phyloP scores from a whole-genome alignment of 1,140 invertebrate species.

The Drosophila sproati region DNA sequence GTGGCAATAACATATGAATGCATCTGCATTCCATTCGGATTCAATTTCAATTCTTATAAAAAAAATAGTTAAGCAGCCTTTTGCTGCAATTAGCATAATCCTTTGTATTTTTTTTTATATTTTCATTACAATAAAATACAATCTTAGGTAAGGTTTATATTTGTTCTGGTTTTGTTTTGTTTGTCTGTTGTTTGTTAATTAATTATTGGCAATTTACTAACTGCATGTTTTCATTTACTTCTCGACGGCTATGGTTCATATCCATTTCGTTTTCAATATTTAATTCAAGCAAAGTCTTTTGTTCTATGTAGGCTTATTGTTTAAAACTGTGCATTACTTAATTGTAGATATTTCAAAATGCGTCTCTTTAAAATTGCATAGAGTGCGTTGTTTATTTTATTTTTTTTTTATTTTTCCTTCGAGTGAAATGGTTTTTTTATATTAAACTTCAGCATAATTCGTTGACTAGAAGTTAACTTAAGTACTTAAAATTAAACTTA shows the following conservation, averaged over 20 bases:
- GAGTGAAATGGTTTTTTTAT: constrained; percentile 41
- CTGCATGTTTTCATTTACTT: constrained; percentile 64
- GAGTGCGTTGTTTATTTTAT: constrained; percentile 56
- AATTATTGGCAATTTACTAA: constrained; percentile 82
- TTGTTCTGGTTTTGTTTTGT: constrained; percentile 44
- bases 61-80: constrained; percentile 68
- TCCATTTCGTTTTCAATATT: constrained; percentile 55
- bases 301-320: constrained; percentile 63
- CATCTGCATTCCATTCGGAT: constrained; percentile 23
- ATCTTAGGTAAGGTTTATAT: constrained; percentile 77
- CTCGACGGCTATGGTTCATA: constrained; percentile 36
- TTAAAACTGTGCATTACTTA: constrained; percentile 77
- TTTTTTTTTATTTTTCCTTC: constrained; percentile 24
- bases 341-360: constrained; percentile 60
- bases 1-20: constrained; percentile 68
- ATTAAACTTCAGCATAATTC: constrained; percentile 76
- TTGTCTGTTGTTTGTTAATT: constrained; percentile 51
- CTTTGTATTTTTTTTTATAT: constrained; percentile 47
- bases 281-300: constrained; percentile 77
- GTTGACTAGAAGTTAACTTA: constrained; percentile 83
- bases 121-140: constrained; percentile 60
- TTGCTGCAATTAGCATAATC: constrained; percentile 50
- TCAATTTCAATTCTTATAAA: constrained; percentile 57
- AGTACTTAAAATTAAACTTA: constrained; percentile 65
- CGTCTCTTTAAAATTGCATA: constrained; percentile 68